Percentiles rank a stretch among this genome's conserved stretches.
Conservation (phyloP, 2,888 invertebrate genomes). For the Caenorhabditis angaria region DNA sequence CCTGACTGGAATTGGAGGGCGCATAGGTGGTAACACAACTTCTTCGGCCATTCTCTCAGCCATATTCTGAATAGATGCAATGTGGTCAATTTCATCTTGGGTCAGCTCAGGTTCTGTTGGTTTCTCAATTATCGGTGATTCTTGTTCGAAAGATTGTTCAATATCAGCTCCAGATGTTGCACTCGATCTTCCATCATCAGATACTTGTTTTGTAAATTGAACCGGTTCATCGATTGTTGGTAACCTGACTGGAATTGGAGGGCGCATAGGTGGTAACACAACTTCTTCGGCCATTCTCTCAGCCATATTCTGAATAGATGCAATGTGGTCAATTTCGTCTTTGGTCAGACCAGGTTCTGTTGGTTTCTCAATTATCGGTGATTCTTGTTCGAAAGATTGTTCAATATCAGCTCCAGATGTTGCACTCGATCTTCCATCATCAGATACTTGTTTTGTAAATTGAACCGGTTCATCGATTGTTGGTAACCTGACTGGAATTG, state of each 20-base stretch:
- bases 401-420: constrained; percentile 17
- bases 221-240: constrained; percentile 1
- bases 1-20: constrained; percentile 3
- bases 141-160: constrained; percentile 16
- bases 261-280: not conserved
- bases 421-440: constrained; percentile 7
- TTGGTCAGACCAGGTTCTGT: not conserved
- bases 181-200: constrained; percentile 2
- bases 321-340: constrained; percentile 8
- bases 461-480: not conserved
- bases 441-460: not conserved
- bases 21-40: not conserved
- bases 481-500: constrained; percentile 11
- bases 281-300: not conserved
- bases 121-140: constrained; percentile 7
- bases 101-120: constrained; percentile 13
- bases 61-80: constrained; percentile 21
- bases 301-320: not conserved
- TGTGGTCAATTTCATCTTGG: constrained; percentile 39
- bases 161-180: constrained; percentile 26
- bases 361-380: not conserved
- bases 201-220: not conserved
- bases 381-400: constrained; percentile 10
- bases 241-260: constrained; percentile 1
- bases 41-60: constrained; percentile 17